Conservation (phyloP, 2,888 invertebrate species). For the Pelosia muscerda region DNA sequence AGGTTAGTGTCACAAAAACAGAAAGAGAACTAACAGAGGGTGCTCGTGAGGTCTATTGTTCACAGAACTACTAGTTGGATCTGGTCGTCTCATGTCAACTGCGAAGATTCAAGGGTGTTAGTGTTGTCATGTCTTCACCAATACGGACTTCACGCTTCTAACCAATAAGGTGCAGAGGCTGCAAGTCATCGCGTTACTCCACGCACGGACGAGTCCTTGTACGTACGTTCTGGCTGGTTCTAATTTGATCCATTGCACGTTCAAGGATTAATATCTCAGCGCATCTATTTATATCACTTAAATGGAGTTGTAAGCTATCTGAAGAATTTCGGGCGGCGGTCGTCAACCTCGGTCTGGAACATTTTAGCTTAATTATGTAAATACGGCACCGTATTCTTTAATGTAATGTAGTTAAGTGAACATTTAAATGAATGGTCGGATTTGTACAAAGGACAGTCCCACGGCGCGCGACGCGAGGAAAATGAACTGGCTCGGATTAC, state of each 20-base stretch:
- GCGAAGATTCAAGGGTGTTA: neutral
- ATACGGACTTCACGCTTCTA: neutral
- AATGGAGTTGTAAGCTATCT: neutral
- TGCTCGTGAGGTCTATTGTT: too few relatives aligned
- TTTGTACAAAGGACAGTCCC: conserved; percentile 2
- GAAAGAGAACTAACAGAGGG: too few relatives aligned
- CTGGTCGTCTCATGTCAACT: too few relatives aligned
- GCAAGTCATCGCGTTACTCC: neutral
- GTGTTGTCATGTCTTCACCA: neutral
- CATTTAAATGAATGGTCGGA: conserved; percentile 10
- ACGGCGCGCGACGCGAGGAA: neutral
- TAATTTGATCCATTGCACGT: neutral
- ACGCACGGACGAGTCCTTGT: neutral
- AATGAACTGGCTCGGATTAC: neutral
- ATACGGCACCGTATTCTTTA: conserved; percentile 13
- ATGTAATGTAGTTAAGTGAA: conserved; percentile 16
- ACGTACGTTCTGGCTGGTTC: neutral
- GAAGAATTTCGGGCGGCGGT: conserved; percentile 9
- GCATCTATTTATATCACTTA: neutral
- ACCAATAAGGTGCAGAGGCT: neutral
- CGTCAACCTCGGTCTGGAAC: conserved; percentile 3
- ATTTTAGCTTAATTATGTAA: conserved; percentile 15
- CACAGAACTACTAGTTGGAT: too few relatives aligned
- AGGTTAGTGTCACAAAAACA: too few relatives aligned
- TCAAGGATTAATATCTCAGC: neutral